A percentile compares a stretch with the other conserved stretches of the same genome.
Conservation (phyloP, 2,797 vertebrate species). For the Pteronotus mesoamericanus region DNA sequence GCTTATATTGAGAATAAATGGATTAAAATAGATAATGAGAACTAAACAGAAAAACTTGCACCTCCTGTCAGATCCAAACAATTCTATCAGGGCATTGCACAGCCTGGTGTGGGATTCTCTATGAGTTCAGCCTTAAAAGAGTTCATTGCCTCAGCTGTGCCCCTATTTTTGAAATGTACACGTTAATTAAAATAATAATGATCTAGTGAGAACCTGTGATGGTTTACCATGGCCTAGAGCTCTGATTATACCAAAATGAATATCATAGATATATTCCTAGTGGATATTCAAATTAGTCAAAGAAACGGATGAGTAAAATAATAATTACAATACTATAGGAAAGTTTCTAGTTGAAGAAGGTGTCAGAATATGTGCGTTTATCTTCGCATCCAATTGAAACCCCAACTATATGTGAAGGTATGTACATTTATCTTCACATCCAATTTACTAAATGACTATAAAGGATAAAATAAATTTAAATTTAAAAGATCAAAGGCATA, state of each 20-base stretch:
- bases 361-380: not conserved
- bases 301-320: not conserved
- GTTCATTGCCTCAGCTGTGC: not conserved
- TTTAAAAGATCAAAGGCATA: not conserved
- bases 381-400: not conserved
- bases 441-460: not conserved
- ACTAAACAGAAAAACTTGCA: constrained; percentile 43
- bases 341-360: not conserved
- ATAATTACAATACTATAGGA: not conserved
- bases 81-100: not conserved
- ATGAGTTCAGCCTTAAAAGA: not conserved
- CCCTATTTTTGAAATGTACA: not conserved
- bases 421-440: not conserved
- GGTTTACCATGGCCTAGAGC: not conserved
- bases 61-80: not conserved
- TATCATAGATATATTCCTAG: not conserved
- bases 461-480: not conserved
- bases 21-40: constrained; percentile 49
- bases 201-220: not conserved
- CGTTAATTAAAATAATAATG: constrained; percentile 33
- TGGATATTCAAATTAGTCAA: not conserved
- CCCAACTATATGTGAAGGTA: not conserved
- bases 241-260: not conserved
- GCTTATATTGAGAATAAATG: constrained; percentile 46
- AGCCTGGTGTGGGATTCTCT: not conserved